phyloP scores from a whole-genome alignment of 2,113 vertebrate genomes.

The Scytalopus superciliaris region DNA sequence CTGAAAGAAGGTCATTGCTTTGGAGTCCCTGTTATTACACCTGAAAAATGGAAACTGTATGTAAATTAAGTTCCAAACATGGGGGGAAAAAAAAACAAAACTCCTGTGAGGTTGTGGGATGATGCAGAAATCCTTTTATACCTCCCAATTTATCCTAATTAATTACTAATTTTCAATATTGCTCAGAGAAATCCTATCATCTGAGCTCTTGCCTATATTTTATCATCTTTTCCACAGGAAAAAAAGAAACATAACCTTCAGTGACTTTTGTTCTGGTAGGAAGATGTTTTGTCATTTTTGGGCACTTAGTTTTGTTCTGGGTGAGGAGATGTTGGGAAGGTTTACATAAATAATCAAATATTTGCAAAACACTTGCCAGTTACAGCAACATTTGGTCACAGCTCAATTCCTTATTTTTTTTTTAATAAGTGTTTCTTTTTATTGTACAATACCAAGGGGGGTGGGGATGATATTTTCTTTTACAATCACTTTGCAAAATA shows the following conservation, averaged over 20 bases:
- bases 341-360: constrained; percentile 33
- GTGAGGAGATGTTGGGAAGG: neutral
- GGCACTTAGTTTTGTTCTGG: neutral
- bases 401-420: neutral
- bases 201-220: neutral
- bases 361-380: neutral
- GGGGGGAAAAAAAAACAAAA: neutral
- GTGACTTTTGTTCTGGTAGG: neutral
- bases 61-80: neutral
- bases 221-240: neutral
- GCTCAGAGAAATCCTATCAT: neutral
- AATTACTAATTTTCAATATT: neutral
- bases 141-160: neutral
- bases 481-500: neutral
- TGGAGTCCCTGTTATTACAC: neutral
- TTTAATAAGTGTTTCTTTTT: neutral
- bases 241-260: neutral
- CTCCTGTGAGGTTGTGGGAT: neutral
- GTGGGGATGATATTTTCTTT: neutral
- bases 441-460: neutral
- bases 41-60: neutral
- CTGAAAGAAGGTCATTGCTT: neutral
- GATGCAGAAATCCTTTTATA: neutral
- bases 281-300: neutral
- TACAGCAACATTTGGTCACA: neutral